A percentile compares a stretch with the other conserved stretches of the same genome.
These are phyloP conservation scores for Pentamera pediparva DNA, from an alignment of 53 echinoderm and acorn worm species.

Conservation along the genomic window DNA sequence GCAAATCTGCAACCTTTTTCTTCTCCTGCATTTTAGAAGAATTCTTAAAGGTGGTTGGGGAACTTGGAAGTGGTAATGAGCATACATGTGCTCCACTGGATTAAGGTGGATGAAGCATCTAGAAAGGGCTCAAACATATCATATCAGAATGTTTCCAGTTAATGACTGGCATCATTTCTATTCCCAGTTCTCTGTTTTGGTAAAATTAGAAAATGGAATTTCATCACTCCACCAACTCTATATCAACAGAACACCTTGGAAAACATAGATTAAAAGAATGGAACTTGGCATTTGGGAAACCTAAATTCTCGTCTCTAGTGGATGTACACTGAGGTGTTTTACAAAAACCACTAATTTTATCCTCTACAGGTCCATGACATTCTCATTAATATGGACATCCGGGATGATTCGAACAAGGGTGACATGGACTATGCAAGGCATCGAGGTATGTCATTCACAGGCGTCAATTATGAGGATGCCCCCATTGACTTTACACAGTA, in stretches of 20 bases:
- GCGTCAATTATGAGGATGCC: background rate
- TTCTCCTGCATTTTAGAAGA: too few relatives aligned
- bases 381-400: conserved; percentile 87
- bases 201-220: background rate
- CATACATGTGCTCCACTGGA: too few relatives aligned
- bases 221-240: too few relatives aligned
- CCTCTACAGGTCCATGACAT: conserved; percentile 65
- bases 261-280: background rate
- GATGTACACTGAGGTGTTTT: background rate
- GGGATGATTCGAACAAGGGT: conserved; percentile 46
- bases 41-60: too few relatives aligned
- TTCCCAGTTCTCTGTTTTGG: background rate
- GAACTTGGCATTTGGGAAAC: too few relatives aligned
- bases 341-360: too few relatives aligned
- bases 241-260: background rate
- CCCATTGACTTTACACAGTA: background rate
- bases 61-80: too few relatives aligned
- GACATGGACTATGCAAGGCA: conserved; percentile 60
- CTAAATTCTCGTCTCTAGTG: too few relatives aligned
- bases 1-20: too few relatives aligned
- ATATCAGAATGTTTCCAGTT: background rate
- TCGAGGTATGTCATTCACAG: conserved; percentile 47
- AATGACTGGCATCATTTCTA: background rate
- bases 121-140: too few relatives aligned
- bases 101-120: too few relatives aligned